Evolutionary conservation across 2,113 vertebrate species (phyloP).

Genomic region (Calidris pugnax): DNA sequence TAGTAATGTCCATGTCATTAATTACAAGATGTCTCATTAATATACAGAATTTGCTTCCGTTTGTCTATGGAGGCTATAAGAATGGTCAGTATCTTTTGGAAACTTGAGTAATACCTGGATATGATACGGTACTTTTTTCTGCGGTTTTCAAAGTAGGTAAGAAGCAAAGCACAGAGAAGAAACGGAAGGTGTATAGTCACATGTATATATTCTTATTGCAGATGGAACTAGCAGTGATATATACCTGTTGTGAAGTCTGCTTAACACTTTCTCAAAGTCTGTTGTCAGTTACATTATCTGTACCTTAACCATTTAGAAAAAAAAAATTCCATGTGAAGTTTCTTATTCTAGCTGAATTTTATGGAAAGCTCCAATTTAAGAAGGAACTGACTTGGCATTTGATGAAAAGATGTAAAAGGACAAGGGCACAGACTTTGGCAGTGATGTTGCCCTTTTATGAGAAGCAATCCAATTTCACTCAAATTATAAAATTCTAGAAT

Average conservation of each 20-base stretch:
- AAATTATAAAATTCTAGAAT: neutral
- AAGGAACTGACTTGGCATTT: neutral
- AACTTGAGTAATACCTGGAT: neutral
- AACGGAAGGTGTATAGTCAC: neutral
- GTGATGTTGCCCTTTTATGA: neutral
- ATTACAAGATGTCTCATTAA: neutral
- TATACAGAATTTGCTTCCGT: neutral
- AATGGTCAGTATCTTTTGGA: neutral
- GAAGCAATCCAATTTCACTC: neutral
- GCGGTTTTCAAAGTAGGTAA: neutral
- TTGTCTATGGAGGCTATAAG: neutral
- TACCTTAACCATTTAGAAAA: neutral
- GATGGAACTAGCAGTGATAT: neutral
- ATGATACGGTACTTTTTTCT: neutral
- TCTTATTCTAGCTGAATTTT: neutral
- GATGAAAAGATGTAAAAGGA: neutral
- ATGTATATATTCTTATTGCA: neutral
- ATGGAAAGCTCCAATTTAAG: neutral
- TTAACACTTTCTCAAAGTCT: neutral
- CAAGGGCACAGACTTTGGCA: neutral
- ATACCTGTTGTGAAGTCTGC: neutral
- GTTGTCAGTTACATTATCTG: neutral
- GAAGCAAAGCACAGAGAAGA: neutral
- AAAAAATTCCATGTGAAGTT: neutral
- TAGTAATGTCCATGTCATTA: neutral